Evolutionary conservation across 2,888 invertebrate species (phyloP), one percentile per base, ranked within the genome.

Genomic region (Perizoma affinitatum): DNA sequence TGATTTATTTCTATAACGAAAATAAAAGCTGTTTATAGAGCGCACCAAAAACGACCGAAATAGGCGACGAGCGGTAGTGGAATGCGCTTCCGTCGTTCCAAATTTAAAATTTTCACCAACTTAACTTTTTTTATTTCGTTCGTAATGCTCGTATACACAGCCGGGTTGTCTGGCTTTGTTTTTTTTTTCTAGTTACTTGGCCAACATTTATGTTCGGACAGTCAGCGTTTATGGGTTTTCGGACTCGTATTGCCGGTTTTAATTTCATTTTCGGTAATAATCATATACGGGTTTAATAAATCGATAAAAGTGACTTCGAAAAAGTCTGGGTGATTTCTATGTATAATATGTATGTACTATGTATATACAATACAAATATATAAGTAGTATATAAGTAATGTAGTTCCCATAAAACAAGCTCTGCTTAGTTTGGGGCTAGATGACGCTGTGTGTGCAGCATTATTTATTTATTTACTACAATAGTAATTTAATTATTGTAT

Each of bases 41-140:
- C 69, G 63, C 55, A 48, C 65, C 61, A 53, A 66, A 68, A 67
- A 73, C 76, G 76, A 79, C 81, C 74, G 76, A 83, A 82, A 81
- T 84, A 84, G 83, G 75, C 73, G 68, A 69, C 70, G 77, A 58
- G 68, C 74, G 73, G 65, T 59, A 67, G 58, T 22, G 82, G 83
- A 82, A 84, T 84, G 82, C 75, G 76, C 83, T 84, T 83, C 83
- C 84, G 82, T 66, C 74, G 78, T 76, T 82, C 83, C 79, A 79
- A 77, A 62, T 69, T 68, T 63, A 60, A 67, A 65, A 58, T 54
- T 72, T 76, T 78, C 76, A 78, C 74, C 63, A 65, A 69, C 57
- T 70, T 70, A 68, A 68, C 69, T 70, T 72, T 5, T 68, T 70
- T 68, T 66, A 66, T 71, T 70, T 71, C 60, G 68, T 70, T 72